Base-by-base conservation (phyloP, 2,888 invertebrate genomes). In the Perizoma flavofasciatum region DNA sequence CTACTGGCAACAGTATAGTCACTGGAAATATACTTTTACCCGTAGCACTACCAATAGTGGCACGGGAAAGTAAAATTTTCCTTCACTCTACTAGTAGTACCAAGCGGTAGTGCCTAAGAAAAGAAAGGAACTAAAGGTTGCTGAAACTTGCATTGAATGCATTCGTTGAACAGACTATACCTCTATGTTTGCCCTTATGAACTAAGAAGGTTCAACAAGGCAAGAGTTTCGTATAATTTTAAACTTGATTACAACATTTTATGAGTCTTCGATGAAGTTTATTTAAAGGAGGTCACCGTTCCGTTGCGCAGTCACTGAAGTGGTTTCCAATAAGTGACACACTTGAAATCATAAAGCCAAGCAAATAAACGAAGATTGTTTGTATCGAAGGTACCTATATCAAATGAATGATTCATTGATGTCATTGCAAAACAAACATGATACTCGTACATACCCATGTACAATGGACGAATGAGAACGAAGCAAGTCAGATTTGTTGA, bases 251-350 rank as follows among this genome's bases (percentile, higher is more conserved):
- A 40, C 59, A 39, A 60, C 46, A 52, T 52, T 55, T 55, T 60
- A 52, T 51, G 53, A 58, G 47, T 43, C 9, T 10, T 58, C 50
- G 43, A 49, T 49, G 44, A 47, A 32, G 49, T 41, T 35, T 41
- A n/a, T 22, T 35, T 10, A 48, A 62, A 55, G 48, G 55, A 62
- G 62, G 62, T 58, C 58, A 61, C 32, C 43, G 39, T 45, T 40
- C 9, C 5, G 37, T 55, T 62, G 45, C 57, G 56, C 10, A 61
- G 44, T 55, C 37, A 32, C 11, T 57, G 45, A 62, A 62, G 58
- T 58, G 50, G 40, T 47, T 43, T 49, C 32, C 22, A 51, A 62
- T 62, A 62, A 58, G 51, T 52, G 22, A 41, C 33, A 43, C 47
- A 60, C 62, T 62, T 48, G 50, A 57, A 53, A 61, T 48, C 22